Evolutionary conservation across 2,888 invertebrate species (phyloP).

Genomic region (Lucinisca nassula): DNA sequence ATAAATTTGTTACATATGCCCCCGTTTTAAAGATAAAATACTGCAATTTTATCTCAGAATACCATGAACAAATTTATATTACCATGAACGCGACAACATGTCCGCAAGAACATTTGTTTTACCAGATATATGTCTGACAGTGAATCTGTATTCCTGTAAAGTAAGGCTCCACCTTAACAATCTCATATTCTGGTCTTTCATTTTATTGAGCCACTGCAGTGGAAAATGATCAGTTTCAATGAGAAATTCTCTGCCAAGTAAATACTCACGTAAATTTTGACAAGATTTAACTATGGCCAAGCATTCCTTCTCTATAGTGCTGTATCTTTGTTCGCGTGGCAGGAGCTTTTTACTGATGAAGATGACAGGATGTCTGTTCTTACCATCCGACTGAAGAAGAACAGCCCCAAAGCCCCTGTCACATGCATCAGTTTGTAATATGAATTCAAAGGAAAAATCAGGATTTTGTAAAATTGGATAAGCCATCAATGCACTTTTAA

Average conservation of each 20-base stretch:
- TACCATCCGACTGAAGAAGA: not conserved
- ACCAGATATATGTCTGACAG: not conserved
- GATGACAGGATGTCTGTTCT: not conserved
- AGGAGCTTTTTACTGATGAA: slow-evolving; percentile 7
- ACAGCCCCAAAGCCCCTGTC: not conserved
- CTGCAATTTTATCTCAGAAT: no score
- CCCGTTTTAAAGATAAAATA: no score
- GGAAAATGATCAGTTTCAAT: slow-evolving; percentile 45
- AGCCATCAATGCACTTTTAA: not conserved
- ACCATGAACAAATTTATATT: no score
- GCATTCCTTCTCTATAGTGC: slow-evolving; percentile 4
- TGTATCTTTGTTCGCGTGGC: slow-evolving; percentile 5
- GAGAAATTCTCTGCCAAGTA: slow-evolving; percentile 37
- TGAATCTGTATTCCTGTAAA: not conserved
- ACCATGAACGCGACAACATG: no score
- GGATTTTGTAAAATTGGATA: slow-evolving; percentile 3
- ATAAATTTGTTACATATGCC: no score
- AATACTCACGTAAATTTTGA: slow-evolving; percentile 4
- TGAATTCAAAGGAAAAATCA: not conserved
- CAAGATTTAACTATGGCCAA: slow-evolving; percentile 19
- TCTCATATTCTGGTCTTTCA: slow-evolving; percentile 28
- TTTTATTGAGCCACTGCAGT: slow-evolving; percentile 26
- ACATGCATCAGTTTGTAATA: slow-evolving; percentile 6
- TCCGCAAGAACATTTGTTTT: slow-evolving; percentile 9
- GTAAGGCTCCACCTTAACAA: slow-evolving; percentile 21